These are phyloP conservation scores for Sceloporus tristichus DNA, from an alignment of 2,113 vertebrate species.

Conservation along the genomic window DNA sequence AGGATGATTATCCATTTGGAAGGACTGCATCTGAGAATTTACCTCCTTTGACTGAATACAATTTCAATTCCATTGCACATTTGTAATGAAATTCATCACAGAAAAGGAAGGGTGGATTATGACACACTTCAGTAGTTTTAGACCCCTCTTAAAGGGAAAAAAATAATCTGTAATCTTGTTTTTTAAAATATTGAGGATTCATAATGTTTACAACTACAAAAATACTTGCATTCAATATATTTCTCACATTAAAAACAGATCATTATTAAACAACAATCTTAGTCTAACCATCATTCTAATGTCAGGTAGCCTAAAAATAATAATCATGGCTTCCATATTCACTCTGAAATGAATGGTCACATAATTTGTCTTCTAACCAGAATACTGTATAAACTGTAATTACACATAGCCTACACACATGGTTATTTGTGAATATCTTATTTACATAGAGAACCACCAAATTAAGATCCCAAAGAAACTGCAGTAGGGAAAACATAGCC, in stretches of 20 bases:
- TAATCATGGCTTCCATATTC: not conserved
- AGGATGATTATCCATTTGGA: not conserved
- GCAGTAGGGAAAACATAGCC: not conserved
- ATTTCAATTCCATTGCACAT: not conserved
- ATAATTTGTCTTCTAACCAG: not conserved
- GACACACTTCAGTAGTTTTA: not conserved
- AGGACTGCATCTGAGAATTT: not conserved
- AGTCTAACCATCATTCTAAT: not conserved
- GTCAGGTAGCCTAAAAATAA: not conserved
- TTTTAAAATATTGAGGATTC: not conserved
- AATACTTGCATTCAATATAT: not conserved
- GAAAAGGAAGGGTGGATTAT: not conserved
- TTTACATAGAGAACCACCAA: not conserved
- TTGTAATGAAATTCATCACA: conserved; percentile 1
- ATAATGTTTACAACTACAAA: not conserved
- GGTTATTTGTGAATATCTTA: not conserved
- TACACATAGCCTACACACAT: no score
- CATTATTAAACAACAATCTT: not conserved
- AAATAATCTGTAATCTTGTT: not conserved
- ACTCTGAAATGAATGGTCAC: not conserved
- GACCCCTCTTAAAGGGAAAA: conserved; percentile 3
- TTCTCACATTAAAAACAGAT: not conserved
- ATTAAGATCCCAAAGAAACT: not conserved
- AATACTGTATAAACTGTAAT: not conserved
- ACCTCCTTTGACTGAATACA: not conserved